These are phyloP conservation scores for Phytoseiulus persimilis DNA, from an alignment of 2,888 invertebrate genomes.

Conservation along the genomic window DNA sequence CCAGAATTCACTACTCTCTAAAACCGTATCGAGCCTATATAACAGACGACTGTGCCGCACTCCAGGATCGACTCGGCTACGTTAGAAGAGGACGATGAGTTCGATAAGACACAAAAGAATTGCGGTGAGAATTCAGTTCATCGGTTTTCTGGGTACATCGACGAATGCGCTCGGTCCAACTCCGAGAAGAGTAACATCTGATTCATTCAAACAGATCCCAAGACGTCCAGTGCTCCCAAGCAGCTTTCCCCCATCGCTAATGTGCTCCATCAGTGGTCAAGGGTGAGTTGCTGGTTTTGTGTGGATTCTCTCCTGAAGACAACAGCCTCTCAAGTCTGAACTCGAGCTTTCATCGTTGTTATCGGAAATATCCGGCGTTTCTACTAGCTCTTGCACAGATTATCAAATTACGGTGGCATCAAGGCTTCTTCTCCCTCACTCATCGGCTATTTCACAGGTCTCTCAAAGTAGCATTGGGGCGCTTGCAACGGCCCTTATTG, in stretches of 20 bases:
- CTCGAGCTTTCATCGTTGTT: too few relatives aligned
- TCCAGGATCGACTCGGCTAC: background rate
- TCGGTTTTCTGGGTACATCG: too few relatives aligned
- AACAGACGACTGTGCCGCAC: too few relatives aligned
- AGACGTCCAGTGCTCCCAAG: background rate
- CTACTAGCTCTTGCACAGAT: too few relatives aligned
- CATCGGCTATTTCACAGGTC: background rate
- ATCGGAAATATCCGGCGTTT: too few relatives aligned
- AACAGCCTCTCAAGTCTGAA: too few relatives aligned
- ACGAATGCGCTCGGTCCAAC: too few relatives aligned
- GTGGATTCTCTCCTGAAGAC: slow-evolving; percentile 42
- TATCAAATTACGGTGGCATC: background rate
- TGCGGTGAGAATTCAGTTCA: background rate
- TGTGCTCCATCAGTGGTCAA: slow-evolving; percentile 15
- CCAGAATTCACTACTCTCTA: slow-evolving; percentile 47
- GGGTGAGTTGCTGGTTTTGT: slow-evolving; percentile 44
- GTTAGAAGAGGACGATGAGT: background rate
- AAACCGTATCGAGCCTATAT: background rate
- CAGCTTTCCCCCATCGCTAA: slow-evolving; percentile 10
- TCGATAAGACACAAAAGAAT: background rate
- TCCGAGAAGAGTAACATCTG: background rate
- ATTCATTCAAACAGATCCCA: background rate
- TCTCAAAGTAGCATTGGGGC: slow-evolving; percentile 53
- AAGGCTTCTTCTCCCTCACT: background rate
- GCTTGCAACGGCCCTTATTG: slow-evolving; percentile 56